These are phyloP conservation scores for Lithobius niger DNA, from an alignment of 1,140 invertebrate genomes.

Conservation along the genomic window DNA sequence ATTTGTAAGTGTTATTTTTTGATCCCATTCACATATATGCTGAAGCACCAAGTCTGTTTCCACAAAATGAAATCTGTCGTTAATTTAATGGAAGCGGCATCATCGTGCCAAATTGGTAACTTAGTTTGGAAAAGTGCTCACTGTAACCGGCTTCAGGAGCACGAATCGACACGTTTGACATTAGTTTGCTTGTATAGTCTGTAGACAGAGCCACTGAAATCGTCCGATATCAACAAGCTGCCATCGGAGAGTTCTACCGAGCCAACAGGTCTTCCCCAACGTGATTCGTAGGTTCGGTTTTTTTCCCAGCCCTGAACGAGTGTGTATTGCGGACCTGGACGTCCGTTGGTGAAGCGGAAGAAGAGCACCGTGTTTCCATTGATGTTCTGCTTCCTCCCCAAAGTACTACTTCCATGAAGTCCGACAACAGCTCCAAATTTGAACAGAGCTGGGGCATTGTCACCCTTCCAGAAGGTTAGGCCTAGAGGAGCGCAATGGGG, in stretches of 20 bases:
- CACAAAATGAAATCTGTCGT: too few species aligned
- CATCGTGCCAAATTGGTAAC: too few species aligned
- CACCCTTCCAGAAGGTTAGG: neutral
- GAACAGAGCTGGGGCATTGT: neutral
- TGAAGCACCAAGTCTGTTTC: too few species aligned
- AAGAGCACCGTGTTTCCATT: conserved; percentile 1
- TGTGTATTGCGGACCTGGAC: neutral
- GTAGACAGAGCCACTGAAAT: conserved; percentile 1
- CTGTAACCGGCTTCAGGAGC: too few species aligned
- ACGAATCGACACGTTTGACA: too few species aligned
- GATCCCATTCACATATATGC: too few species aligned
- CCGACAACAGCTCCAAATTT: neutral
- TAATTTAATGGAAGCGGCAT: too few species aligned
- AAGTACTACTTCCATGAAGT: neutral
- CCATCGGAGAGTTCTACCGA: neutral
- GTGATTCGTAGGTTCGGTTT: neutral
- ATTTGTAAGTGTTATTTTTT: too few species aligned
- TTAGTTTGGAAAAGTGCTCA: too few species aligned
- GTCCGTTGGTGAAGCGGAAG: neutral
- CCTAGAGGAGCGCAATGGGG: conserved; percentile 1
- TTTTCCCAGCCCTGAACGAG: neutral
- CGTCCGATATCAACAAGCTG: neutral
- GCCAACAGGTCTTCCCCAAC: conserved; percentile 5
- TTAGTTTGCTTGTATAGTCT: neutral
- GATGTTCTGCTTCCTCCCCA: neutral